phyloP scores from a whole-genome alignment of 2,888 invertebrate species.

The Lithophane semibrunnea region DNA sequence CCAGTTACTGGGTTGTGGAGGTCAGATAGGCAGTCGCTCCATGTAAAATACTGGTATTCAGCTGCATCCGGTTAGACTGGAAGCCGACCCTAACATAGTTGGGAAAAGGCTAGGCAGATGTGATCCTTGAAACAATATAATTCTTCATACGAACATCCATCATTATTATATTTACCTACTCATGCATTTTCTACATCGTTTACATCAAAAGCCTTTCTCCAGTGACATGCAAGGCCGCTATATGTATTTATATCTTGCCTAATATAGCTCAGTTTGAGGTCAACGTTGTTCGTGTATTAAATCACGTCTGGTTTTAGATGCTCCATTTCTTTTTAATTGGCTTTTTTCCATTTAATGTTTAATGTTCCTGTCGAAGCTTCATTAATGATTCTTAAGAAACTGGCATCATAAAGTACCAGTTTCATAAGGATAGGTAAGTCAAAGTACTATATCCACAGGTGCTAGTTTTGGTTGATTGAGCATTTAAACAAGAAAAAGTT shows the following conservation, averaged over 20 bases:
- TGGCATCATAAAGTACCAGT: no score
- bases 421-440: not conserved
- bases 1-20: no score
- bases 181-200: conserved; percentile 34
- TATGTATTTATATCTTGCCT: conserved; percentile 38
- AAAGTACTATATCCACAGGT: not conserved
- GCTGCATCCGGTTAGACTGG: no score
- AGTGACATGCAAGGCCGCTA: conserved; percentile 32
- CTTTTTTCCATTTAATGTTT: no score
- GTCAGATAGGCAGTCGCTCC: no score
- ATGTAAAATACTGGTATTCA: no score
- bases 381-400: no score
- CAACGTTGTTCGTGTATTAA: conserved; percentile 36
- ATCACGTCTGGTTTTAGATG: conserved; percentile 15
- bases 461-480: no score
- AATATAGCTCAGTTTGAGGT: conserved; percentile 16
- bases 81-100: no score
- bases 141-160: conserved; percentile 29
- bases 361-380: not conserved
- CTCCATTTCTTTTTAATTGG: conserved; percentile 9
- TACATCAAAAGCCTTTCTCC: conserved; percentile 34
- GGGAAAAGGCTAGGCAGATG: no score
- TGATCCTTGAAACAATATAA: conserved; percentile 15
- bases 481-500: no score
- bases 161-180: conserved; percentile 36